Base-by-base conservation (phyloP, 2,888 invertebrate species). In the Melipona bicolor region DNA sequence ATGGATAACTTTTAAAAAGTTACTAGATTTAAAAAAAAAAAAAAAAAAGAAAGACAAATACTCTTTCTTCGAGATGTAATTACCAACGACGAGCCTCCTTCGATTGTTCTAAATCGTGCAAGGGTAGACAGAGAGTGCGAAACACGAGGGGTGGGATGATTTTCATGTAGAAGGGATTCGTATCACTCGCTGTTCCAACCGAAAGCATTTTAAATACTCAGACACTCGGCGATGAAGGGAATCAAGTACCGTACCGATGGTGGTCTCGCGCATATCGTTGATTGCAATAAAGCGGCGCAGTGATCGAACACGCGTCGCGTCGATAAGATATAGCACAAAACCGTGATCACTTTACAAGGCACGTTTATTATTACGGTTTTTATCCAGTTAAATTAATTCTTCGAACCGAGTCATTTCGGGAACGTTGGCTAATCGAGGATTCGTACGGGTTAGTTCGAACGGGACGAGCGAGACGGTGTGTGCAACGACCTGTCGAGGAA, bases 261-360 rank as follows among this genome's bases (percentile, higher is more conserved):
- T 81, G 32, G 50, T 77, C 13, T 32, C 76, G 75, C 71, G 87
- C 77, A 76, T 78, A 83, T 83, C 79, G 79, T 77, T 82, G 70
- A 69, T 81, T 77, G 81, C 77, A 86, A 85, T 85, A 84, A 86
- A 61, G 77, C 75, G 82, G 32, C 74, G 74, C 71, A 32, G 80
- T 76, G 74, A 71, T 84, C 67, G 69, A 72, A 62, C 69, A 68
- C 76, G 64, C 59, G 82, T 75, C 74, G 74, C 73, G 27, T 24
- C 43, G 54, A 73, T 67, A 81, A 62, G 59, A 80, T 80, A 82
- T 82, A 84, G 79, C 88, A 84, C 86, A 87, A 87, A 72, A 70
- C 77, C 81, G 78, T 82, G 81, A 85, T 78, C 61, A 49, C 77
- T 70, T 77, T 56, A 77, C 79, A 61, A 59, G 64, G 74, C 72